A percentile compares a stretch with the other conserved stretches of the same genome.
phyloP scores from a whole-genome alignment of 1,140 invertebrate species.

The Asbolus verrucosus region DNA sequence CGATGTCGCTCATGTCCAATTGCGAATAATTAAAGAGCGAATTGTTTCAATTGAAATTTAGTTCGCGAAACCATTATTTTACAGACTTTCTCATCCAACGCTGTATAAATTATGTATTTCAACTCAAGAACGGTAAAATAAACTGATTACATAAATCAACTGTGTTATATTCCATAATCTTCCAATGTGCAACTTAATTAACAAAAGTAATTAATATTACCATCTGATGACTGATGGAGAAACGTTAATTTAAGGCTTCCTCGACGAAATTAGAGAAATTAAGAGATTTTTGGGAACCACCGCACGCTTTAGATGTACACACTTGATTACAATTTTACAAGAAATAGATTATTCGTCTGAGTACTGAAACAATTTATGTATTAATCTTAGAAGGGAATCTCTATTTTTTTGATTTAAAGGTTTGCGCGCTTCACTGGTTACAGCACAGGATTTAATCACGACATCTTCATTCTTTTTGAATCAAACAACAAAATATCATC shows the following conservation, averaged over 20 bases:
- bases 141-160: background rate
- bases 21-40: too few relatives aligned
- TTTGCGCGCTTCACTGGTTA: conserved; percentile 19
- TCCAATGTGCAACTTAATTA: background rate
- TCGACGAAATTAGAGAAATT: too few relatives aligned
- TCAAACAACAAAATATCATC: conserved; percentile 1
- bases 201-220: too few relatives aligned
- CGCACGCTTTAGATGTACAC: too few relatives aligned
- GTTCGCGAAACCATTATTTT: background rate
- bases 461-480: too few relatives aligned
- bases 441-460: background rate
- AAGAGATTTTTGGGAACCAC: too few relatives aligned
- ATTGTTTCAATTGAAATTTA: background rate
- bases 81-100: background rate
- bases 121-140: background rate
- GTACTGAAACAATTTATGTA: too few relatives aligned
- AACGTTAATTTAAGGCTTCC: too few relatives aligned
- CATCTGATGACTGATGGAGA: too few relatives aligned
- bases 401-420: background rate
- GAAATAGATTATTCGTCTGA: too few relatives aligned
- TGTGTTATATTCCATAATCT: background rate
- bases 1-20: background rate
- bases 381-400: too few relatives aligned
- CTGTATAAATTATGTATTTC: conserved; percentile 8
- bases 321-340: too few relatives aligned